These are phyloP conservation scores for Ptiloglossa arizonensis DNA, from an alignment of 1,140 invertebrate genomes.

Conservation along the genomic window DNA sequence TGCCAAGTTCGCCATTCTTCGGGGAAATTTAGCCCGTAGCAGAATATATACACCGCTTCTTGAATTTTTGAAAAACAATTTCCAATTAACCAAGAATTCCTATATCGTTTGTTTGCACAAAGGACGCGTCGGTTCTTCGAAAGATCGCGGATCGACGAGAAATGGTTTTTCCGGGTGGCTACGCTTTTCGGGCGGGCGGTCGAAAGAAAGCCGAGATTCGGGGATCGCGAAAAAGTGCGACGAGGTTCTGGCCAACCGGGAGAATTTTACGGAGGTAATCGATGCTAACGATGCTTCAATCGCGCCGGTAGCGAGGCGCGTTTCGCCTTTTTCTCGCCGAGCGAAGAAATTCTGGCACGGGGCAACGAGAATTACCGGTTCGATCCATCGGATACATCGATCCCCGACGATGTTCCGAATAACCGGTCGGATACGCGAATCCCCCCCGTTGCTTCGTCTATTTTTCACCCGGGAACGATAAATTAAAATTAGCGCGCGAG, in stretches of 20 bases:
- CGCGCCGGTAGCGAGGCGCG: constrained; percentile 39
- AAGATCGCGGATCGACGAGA: constrained; percentile 25
- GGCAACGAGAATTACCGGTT: constrained; percentile 45
- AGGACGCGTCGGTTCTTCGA: too few relatives aligned
- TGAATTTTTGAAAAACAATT: too few relatives aligned
- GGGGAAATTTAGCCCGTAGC: too few relatives aligned
- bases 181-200: constrained; percentile 16
- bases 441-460: constrained; percentile 30
- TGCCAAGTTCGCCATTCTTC: constrained; percentile 25
- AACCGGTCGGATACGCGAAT: constrained; percentile 47
- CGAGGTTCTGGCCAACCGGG: constrained; percentile 8
- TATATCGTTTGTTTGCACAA: too few relatives aligned
- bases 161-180: constrained; percentile 41
- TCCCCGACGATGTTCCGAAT: constrained; percentile 56
- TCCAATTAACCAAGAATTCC: too few relatives aligned
- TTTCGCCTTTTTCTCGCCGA: constrained; percentile 40
- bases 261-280: constrained; percentile 57
- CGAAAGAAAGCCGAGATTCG: constrained; percentile 1
- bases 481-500: constrained; percentile 59
- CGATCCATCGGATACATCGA: constrained; percentile 61
- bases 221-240: constrained; percentile 40
- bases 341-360: constrained; percentile 63
- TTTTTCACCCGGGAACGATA: constrained; percentile 55
- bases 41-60: too few relatives aligned
- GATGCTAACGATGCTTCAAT: constrained; percentile 71